Evolutionary conservation across 1,140 invertebrate genomes (phyloP).

Genomic region (Dendroctonus ponderosae): DNA sequence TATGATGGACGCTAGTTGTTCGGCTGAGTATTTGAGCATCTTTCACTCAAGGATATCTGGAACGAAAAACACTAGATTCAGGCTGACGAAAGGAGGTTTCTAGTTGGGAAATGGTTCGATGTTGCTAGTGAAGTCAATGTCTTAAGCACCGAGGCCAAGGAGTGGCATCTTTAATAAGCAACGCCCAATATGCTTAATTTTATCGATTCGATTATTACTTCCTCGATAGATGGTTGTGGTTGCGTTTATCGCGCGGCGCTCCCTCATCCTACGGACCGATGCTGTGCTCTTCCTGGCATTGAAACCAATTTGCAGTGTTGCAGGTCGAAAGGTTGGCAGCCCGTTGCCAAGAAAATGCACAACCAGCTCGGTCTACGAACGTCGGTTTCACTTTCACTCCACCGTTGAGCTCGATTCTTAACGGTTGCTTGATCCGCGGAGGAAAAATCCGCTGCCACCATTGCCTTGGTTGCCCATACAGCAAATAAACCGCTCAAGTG

Average conservation of each 20-base stretch:
- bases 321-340: background rate
- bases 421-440: conserved; percentile 10
- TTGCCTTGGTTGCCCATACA: background rate
- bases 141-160: conserved; percentile 2
- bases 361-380: background rate
- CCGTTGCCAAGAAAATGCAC: background rate
- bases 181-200: conserved; percentile 19
- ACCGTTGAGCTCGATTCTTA: conserved; percentile 3
- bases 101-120: background rate
- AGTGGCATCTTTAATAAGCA: conserved; percentile 15
- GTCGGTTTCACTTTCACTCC: conserved; percentile 17
- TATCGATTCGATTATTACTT: conserved; percentile 2
- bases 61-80: conserved; percentile 1
- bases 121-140: background rate
- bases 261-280: background rate
- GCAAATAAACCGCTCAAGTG: conserved; percentile 9
- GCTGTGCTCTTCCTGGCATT: background rate
- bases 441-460: background rate
- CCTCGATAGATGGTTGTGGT: background rate
- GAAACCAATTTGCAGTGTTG: background rate
- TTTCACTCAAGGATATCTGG: background rate
- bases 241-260: background rate
- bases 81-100: background rate
- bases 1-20: conserved; percentile 49
- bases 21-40: conserved; percentile 46